Evolutionary conservation across 2,888 invertebrate species (phyloP).

Genomic region (Belgica antarctica): DNA sequence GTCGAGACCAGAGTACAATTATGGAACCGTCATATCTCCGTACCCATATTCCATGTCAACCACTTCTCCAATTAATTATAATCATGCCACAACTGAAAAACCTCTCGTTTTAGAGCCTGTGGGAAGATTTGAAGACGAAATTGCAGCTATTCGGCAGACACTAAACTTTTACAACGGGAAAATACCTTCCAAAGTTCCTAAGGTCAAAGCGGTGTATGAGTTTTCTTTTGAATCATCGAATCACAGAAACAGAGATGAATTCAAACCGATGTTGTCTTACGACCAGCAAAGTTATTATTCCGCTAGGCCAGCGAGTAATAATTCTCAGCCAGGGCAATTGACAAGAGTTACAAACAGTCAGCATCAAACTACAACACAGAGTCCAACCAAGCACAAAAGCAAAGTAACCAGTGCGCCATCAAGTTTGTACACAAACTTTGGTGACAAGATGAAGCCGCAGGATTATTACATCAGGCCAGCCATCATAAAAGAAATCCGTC

Average conservation of each 20-base stretch:
- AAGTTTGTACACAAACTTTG: constrained; percentile 54
- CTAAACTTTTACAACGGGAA: constrained; percentile 59
- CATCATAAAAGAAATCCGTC: constrained; percentile 27
- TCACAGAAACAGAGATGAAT: constrained; percentile 50
- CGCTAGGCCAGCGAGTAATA: constrained; percentile 44
- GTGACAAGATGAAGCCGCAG: constrained; percentile 28
- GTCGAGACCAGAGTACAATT: constrained; percentile 57
- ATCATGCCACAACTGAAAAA: constrained; percentile 45
- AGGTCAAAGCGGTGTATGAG: constrained; percentile 65
- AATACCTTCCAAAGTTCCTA: constrained; percentile 49
- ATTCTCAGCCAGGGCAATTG: constrained; percentile 48
- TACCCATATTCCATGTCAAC: constrained; percentile 49
- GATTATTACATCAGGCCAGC: constrained; percentile 24
- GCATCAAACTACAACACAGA: constrained; percentile 51
- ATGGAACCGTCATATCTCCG: constrained; percentile 51
- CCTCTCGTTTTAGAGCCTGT: constrained; percentile 54
- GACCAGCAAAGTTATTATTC: constrained; percentile 45
- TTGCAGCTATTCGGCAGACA: constrained; percentile 65
- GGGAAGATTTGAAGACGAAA: constrained; percentile 64
- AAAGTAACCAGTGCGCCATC: constrained; percentile 65
- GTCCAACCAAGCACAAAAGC: constrained; percentile 57
- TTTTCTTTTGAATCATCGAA: constrained; percentile 67
- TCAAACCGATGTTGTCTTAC: constrained; percentile 61
- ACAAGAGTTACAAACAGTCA: constrained; percentile 45
- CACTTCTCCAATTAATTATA: constrained; percentile 42